Evolutionary conservation across 2,888 invertebrate species (phyloP).

Genomic region (Empis stercorea): DNA sequence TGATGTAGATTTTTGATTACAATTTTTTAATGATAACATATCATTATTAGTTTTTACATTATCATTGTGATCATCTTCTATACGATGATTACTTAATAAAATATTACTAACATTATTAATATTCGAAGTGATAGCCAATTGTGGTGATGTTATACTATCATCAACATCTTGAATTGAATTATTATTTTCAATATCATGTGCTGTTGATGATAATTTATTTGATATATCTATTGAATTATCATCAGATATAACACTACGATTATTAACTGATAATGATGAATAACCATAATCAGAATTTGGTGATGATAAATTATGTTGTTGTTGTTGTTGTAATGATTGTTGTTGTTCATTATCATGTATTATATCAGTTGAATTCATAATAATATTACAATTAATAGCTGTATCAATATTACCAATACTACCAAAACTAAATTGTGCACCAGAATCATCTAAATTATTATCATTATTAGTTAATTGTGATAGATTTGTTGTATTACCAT

Average conservation of each 20-base stretch:
- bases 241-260: conserved; percentile 14
- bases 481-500: conserved; percentile 6
- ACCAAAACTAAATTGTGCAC: conserved; percentile 15
- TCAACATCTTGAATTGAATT: conserved; percentile 1
- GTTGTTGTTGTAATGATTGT: conserved; percentile 7
- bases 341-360: conserved; percentile 16
- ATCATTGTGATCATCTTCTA: background rate
- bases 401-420: conserved; percentile 11
- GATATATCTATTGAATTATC: conserved; percentile 21
- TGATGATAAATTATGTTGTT: conserved; percentile 13
- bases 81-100: background rate
- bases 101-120: background rate
- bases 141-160: background rate
- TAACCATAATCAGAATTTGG: conserved; percentile 12
- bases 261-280: conserved; percentile 11
- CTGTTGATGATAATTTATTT: conserved; percentile 11
- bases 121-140: conserved; percentile 6
- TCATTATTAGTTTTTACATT: conserved; percentile 1
- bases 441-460: conserved; percentile 24
- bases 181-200: conserved; percentile 5
- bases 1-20: no score
- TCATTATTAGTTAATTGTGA: conserved; percentile 6
- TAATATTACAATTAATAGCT: conserved; percentile 19
- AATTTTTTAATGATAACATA: no score
- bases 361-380: conserved; percentile 18